phyloP scores from a whole-genome alignment of 2,113 vertebrate species.

The Notothenia coriiceps region DNA sequence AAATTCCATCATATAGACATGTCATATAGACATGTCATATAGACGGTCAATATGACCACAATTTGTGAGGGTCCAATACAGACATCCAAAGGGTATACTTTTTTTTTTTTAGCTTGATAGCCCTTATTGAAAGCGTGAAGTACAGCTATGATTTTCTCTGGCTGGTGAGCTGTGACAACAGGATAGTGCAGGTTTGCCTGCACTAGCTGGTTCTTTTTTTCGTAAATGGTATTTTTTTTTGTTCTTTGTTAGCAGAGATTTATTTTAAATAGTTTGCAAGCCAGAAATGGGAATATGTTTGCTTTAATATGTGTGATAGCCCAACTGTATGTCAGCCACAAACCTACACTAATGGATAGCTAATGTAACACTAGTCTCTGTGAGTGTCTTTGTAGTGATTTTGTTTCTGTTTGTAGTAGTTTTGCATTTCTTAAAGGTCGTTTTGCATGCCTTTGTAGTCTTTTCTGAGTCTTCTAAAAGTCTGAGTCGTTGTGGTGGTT shows the following conservation, averaged over 20 bases:
- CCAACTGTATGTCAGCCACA: slow-evolving; percentile 9
- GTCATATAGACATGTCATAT: no score
- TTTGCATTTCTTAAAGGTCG: not conserved
- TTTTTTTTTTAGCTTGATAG: not conserved
- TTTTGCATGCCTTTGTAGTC: not conserved
- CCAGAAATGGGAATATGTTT: not conserved
- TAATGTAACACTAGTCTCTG: not conserved
- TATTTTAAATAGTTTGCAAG: not conserved
- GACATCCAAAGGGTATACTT: not conserved
- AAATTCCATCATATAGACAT: not conserved
- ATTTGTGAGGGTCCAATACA: not conserved
- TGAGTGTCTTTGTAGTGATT: not conserved
- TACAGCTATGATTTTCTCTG: not conserved
- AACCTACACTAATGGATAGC: not conserved
- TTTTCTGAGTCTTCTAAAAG: not conserved
- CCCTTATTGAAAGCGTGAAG: slow-evolving; percentile 2
- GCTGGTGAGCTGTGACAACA: slow-evolving; percentile 6
- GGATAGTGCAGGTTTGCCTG: not conserved
- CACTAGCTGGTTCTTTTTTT: not conserved
- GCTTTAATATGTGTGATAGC: not conserved
- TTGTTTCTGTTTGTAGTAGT: not conserved
- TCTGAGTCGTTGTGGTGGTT: not conserved
- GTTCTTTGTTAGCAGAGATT: not conserved
- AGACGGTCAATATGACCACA: not conserved
- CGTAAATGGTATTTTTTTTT: not conserved